Base-by-base conservation (phyloP, 2,888 invertebrate species). In the Diabrotica balteata region DNA sequence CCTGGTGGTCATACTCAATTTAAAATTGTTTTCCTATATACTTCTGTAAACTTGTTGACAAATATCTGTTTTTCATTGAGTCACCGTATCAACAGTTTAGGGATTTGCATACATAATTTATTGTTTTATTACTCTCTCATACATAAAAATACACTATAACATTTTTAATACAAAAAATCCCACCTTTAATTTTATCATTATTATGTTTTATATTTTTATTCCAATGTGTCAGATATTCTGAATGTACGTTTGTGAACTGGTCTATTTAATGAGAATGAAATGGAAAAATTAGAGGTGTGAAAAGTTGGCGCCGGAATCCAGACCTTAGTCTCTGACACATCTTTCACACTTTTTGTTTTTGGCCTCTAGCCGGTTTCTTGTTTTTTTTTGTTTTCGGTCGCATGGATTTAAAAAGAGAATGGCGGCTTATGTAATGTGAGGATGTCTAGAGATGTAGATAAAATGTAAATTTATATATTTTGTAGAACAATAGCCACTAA, bases 211-310 rank as follows among this genome's bases (percentile, higher is more conserved):
- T 51, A 8, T 0, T 51, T 22, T 11, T 50, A 11, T 17, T 17
- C 17, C 50, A 50, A 4, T 6, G 11, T 17, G 11, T 17, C 50
- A 11, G 17, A 17, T 50, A 50, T n/a, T 8, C 8, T 17, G 7
- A 6, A 6, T 10, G 4, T 10, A 50, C n/a, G 8, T 7, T 50
- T 10, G 17, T 5, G 5, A 10, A 53, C 53, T 32, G 53, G 53
- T 42, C 53, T 53, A 53, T 17, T 53, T 32, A 22, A 32, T n/a
- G 45, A 17, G 44, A 52, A 50, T 61, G 59, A 66, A 67, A 66
- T 67, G 68, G 66, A 68, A 71, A 70, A 71, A 64, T 68, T 64
- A 66, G 60, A 71, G 66, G 71, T 71, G 71, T 68, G 66, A 71
- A 68, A 71, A 68, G 68, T 71, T 68, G 71, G 68, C 71, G 68